phyloP scores from a whole-genome alignment of 2,888 invertebrate genomes.

The Stenodera caucasica region DNA sequence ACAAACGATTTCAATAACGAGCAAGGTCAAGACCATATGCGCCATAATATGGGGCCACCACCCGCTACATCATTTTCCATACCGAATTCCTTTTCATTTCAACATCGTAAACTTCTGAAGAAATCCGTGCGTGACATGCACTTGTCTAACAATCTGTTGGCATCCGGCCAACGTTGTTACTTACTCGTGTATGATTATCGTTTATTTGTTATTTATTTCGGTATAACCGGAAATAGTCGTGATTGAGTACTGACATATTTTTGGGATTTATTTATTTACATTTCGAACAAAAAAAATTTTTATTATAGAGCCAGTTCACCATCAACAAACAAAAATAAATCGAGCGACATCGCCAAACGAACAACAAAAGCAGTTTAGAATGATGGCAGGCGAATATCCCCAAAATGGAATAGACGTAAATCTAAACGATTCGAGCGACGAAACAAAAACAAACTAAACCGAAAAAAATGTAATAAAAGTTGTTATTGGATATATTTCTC shows the following conservation, averaged over 20 bases:
- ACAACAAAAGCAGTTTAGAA: too few species aligned
- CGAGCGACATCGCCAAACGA: too few species aligned
- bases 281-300: background rate
- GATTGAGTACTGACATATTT: conserved; percentile 3
- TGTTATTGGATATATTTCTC: conserved; percentile 35
- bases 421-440: background rate
- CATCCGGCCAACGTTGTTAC: conserved; percentile 25
- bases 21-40: conserved; percentile 26
- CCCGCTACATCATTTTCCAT: background rate
- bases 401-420: background rate
- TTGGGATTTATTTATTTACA: conserved; percentile 3
- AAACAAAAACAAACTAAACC: conserved; percentile 1
- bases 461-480: conserved; percentile 39
- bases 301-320: too few species aligned
- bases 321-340: background rate
- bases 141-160: conserved; percentile 28
- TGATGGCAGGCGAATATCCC: background rate
- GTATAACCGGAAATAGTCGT: background rate
- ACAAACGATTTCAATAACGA: conserved; percentile 24
- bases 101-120: conserved; percentile 4
- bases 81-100: background rate
- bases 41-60: background rate
- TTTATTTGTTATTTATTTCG: background rate
- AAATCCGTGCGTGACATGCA: conserved; percentile 17
- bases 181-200: too few species aligned